Evolutionary conservation across 2,113 vertebrate genomes (phyloP).

Genomic region (Penelope pileata): DNA sequence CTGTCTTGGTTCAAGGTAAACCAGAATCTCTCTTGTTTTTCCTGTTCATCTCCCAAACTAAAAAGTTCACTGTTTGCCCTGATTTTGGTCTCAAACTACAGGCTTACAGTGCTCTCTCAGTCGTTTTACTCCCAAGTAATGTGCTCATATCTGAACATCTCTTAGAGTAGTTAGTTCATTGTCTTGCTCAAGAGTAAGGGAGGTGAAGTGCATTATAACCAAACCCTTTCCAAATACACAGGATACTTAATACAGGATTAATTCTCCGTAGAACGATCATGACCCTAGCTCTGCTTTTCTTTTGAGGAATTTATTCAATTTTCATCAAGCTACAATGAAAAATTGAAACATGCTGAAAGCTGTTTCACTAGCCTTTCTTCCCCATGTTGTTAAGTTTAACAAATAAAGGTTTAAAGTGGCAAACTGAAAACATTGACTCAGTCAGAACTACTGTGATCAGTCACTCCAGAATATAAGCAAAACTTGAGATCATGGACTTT

Average conservation of each 20-base stretch:
- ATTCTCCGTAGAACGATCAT: neutral
- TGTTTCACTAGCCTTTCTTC: neutral
- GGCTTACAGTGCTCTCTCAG: neutral
- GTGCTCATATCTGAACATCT: neutral
- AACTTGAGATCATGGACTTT: constrained; percentile 51
- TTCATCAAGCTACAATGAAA: neutral
- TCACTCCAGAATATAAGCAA: neutral
- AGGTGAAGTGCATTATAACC: neutral
- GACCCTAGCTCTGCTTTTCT: neutral
- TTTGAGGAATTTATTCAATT: neutral
- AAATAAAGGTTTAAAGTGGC: neutral
- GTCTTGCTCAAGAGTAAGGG: neutral
- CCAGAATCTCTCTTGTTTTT: neutral
- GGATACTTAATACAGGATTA: neutral
- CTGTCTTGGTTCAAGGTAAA: neutral
- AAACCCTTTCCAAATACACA: neutral
- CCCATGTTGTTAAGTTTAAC: neutral
- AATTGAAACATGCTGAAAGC: neutral
- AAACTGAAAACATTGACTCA: neutral
- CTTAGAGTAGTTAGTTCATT: neutral
- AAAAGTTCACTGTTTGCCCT: neutral
- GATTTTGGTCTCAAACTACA: neutral
- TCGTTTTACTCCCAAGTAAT: neutral
- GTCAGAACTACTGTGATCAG: neutral
- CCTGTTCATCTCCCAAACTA: neutral